Evolutionary conservation across 2,797 vertebrate genomes (phyloP).

Genomic region (Manis javanica): DNA sequence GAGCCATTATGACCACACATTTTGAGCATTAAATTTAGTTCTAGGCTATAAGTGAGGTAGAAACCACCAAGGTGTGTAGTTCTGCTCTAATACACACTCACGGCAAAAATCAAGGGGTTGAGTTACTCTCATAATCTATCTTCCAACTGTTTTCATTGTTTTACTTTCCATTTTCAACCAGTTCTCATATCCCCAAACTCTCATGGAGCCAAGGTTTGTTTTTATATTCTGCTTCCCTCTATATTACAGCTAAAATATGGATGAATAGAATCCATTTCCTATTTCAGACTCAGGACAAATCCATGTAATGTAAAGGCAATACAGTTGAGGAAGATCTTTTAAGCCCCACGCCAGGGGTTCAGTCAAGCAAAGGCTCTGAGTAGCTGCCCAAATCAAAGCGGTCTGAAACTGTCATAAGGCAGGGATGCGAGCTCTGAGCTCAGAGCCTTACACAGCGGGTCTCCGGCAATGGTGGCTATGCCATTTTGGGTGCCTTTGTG

Average conservation of each 20-base stretch:
- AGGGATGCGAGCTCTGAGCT: neutral
- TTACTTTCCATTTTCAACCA: conserved; percentile 7
- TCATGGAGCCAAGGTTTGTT: neutral
- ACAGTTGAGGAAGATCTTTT: neutral
- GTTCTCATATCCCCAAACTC: neutral
- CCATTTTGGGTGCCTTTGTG: neutral
- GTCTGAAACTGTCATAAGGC: neutral
- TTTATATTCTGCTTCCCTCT: neutral
- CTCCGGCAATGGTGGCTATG: neutral
- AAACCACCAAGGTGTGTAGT: neutral
- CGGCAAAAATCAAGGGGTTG: neutral
- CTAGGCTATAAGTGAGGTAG: neutral
- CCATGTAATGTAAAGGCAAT: neutral
- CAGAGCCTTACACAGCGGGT: neutral
- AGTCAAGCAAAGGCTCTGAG: neutral
- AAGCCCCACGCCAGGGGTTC: neutral
- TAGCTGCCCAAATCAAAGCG: neutral
- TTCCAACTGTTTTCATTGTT: neutral
- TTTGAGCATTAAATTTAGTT: neutral
- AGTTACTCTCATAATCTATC: neutral
- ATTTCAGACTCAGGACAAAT: neutral
- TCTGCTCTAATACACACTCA: neutral
- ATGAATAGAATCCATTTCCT: neutral
- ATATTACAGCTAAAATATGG: neutral
- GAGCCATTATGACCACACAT: neutral